Evolutionary conservation across 2,113 vertebrate species (phyloP), one percentile per base, ranked within the genome.

Genomic region (Centropus unirufus): DNA sequence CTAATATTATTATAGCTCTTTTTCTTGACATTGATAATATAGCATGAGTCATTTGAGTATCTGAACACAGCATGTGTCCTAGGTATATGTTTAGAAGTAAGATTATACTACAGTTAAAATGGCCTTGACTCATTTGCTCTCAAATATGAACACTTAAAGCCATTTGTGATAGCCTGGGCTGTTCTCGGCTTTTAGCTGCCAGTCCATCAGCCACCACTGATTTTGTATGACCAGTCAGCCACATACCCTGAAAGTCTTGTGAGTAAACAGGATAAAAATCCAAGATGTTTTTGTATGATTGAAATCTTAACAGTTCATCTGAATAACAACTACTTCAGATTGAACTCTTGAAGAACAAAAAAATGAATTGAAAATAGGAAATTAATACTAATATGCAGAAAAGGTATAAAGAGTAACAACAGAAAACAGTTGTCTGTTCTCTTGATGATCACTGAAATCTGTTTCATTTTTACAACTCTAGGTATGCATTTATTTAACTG

Each of bases 261-360:
- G 14, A 6, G 6, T 12, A 85, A 85, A 55, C 3, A 39, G 23
- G 14, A 51, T 64, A 84, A 89, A 61, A 20, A 15, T 1, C 12
- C 23, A 62, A 66, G 47, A 39, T 0, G 0, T 52, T 51, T 74
- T 54, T 36, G 1, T 57, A 22, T 58, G 1, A 13, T 9, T 47
- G 4, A 57, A 57, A 66, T 73, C 19, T 34, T 84, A 20, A 14
- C 10, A 69, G 5, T 39, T 62, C 4, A 49, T 82, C 5, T 15
- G 69, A 87, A 87, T 26, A 74, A 34, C 39, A 61, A 40, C 22
- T 74, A 66, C 9, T 57, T 58, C 23, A 87, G 22, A 81, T 84
- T 47, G 29, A 55, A 10, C 19, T 57, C 5, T 69, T 76, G 42
- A 5, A 40, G 22, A 73, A n/a, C 1, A 27, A 49, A 54, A 34